phyloP scores from a whole-genome alignment of 2,797 vertebrate species.

The Threskiornis aethiopicus region DNA sequence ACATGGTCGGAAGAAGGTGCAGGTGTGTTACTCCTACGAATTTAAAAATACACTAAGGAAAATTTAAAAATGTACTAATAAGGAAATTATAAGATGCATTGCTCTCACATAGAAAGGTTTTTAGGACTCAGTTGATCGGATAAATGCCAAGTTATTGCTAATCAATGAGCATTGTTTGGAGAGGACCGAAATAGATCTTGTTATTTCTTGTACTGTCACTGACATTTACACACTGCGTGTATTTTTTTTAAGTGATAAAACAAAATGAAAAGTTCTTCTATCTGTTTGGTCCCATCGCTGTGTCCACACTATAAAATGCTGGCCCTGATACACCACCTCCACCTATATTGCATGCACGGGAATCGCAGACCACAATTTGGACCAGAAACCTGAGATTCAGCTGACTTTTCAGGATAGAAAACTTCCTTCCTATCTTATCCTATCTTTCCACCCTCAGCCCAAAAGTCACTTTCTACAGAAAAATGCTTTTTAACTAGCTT shows the following conservation, averaged over 20 bases:
- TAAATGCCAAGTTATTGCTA: neutral
- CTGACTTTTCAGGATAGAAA: neutral
- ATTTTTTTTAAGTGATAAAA: neutral
- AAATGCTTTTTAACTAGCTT: neutral
- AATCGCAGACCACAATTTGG: neutral
- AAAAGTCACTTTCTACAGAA: neutral
- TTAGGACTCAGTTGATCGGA: neutral
- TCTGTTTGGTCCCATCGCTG: neutral
- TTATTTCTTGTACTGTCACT: neutral
- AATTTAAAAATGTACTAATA: neutral
- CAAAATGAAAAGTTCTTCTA: neutral
- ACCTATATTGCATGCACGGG: rapidly evolving
- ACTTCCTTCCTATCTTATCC: neutral
- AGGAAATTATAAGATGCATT: neutral
- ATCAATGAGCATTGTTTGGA: neutral
- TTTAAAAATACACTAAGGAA: neutral
- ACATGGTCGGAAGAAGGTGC: rapidly evolving
- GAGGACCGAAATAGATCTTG: neutral
- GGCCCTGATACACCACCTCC: neutral
- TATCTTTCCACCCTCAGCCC: neutral
- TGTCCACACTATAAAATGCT: neutral
- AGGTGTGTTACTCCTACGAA: neutral
- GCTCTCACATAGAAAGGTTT: neutral
- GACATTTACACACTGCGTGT: neutral
- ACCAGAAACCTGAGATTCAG: neutral